Evolutionary conservation across 2,888 invertebrate species (phyloP).

Genomic region (Iselma pallidipennis): DNA sequence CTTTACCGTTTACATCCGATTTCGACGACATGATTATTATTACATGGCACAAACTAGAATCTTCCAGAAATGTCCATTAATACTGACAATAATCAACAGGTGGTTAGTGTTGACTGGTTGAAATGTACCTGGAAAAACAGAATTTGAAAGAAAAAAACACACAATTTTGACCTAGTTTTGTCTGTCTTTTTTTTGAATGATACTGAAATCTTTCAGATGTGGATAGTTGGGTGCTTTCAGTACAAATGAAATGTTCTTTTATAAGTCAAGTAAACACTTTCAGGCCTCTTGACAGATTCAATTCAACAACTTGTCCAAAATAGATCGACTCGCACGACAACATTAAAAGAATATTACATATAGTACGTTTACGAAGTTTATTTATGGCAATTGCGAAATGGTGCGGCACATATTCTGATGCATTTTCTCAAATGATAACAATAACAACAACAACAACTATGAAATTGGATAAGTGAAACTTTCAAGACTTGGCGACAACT

Average conservation of each 20-base stretch:
- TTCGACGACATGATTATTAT: background rate
- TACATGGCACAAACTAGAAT: conserved; percentile 7
- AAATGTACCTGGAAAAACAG: conserved; percentile 9
- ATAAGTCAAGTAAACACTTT: conserved; percentile 7
- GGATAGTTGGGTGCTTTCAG: background rate
- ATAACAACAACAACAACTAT: too few species aligned
- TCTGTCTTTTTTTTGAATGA: background rate
- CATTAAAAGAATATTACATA: conserved; percentile 3
- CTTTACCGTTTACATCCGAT: background rate
- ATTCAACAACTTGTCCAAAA: conserved; percentile 10
- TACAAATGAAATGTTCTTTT: conserved; percentile 5
- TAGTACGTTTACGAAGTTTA: too few species aligned
- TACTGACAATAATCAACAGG: conserved; percentile 6
- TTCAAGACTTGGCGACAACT: background rate
- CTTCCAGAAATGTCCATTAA: background rate
- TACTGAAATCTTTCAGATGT: background rate
- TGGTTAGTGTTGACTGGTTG: conserved; percentile 6
- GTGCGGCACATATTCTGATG: background rate
- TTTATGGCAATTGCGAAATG: conserved; percentile 2
- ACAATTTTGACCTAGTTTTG: conserved; percentile 4
- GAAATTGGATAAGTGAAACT: background rate
- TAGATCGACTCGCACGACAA: background rate
- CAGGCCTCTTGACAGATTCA: conserved; percentile 12
- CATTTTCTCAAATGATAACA: background rate
- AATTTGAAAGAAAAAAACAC: too few species aligned